phyloP scores from a whole-genome alignment of 2,113 vertebrate species.

The human region DNA sequence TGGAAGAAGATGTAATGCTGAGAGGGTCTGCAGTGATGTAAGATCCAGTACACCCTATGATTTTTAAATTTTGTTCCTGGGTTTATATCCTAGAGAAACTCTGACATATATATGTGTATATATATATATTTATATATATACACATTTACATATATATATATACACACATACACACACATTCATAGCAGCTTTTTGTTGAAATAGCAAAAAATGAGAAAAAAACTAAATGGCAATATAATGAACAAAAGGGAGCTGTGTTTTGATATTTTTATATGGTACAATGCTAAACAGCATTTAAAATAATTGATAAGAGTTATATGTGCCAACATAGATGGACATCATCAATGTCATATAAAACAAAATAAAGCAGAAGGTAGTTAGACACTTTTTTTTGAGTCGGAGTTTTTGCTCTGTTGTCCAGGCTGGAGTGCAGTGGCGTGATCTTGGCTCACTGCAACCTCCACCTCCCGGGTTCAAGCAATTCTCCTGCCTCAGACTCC shows the following conservation, averaged over 20 bases:
- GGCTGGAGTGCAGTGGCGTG: too few species aligned
- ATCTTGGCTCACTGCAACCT: too few species aligned
- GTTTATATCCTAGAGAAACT: background rate
- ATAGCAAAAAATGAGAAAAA: background rate
- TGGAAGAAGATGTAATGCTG: background rate
- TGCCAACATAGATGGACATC: background rate
- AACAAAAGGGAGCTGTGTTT: background rate
- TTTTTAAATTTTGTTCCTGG: background rate
- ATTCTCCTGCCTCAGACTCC: background rate
- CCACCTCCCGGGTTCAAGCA: background rate
- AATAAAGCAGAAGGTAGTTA: background rate
- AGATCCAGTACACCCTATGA: background rate
- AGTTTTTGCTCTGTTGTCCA: background rate
- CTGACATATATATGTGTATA: background rate
- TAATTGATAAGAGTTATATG: background rate
- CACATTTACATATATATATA: rapidly evolving
- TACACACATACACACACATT: background rate
- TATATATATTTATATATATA: background rate
- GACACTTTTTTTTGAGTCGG: background rate
- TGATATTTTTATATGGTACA: background rate
- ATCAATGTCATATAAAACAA: background rate
- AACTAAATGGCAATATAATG: background rate
- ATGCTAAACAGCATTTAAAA: background rate
- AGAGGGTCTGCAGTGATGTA: background rate
- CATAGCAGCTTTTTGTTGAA: background rate